Percentiles rank a stretch among this genome's conserved stretches.
Conservation (phyloP, 2,797 vertebrate genomes). For the Sebastes itinus region DNA sequence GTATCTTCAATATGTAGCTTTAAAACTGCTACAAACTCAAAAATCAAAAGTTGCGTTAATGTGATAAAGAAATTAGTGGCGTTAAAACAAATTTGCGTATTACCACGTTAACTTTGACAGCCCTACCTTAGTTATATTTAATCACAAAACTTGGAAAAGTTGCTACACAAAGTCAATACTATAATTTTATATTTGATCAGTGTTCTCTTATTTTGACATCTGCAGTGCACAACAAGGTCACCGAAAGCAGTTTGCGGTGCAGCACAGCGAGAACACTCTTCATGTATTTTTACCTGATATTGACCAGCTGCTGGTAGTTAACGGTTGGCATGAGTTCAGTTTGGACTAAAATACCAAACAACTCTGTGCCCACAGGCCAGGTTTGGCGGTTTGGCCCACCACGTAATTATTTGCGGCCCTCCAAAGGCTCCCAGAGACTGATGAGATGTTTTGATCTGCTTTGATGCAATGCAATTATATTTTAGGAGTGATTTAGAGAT, state of each 20-base stretch:
- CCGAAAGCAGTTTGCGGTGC: neutral
- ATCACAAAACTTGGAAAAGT: neutral
- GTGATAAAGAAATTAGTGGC: too few relatives aligned
- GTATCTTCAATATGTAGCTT: too few relatives aligned
- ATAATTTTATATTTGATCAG: neutral
- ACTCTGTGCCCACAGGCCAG: conserved; percentile 24
- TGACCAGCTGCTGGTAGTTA: conserved; percentile 43
- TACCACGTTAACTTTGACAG: too few relatives aligned
- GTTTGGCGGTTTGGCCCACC: conserved; percentile 29
- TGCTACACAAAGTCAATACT: neutral
- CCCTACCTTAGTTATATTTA: too few relatives aligned
- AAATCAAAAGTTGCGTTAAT: too few relatives aligned
- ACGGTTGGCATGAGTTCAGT: conserved; percentile 29
- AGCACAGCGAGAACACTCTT: conserved; percentile 1
- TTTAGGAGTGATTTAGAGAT: conserved; percentile 34
- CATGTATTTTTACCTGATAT: conserved; percentile 9
- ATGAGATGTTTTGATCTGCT: conserved; percentile 48
- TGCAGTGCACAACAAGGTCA: neutral
- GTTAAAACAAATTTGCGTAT: too few relatives aligned
- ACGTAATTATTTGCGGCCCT: conserved; percentile 29
- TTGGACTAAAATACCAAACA: conserved; percentile 45
- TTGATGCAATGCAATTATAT: conserved; percentile 42
- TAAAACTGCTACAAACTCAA: too few relatives aligned
- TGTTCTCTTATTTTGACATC: neutral
- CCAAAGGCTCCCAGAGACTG: conserved; percentile 18